Evolutionary conservation across 2,888 invertebrate genomes (phyloP).

Genomic region (Mimas tiliae): DNA sequence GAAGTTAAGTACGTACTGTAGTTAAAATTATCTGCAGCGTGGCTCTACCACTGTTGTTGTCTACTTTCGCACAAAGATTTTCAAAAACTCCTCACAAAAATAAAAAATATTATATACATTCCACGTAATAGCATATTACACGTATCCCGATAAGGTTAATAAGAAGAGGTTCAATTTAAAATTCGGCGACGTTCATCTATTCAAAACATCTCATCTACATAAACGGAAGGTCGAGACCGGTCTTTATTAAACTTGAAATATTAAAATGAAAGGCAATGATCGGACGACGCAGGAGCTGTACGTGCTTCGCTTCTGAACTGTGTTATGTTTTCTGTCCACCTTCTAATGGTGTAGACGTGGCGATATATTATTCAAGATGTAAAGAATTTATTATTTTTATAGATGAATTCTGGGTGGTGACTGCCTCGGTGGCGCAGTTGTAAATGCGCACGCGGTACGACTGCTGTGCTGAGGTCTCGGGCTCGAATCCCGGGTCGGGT

Average conservation of each 20-base stretch:
- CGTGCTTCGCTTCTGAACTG: slow-evolving; percentile 33
- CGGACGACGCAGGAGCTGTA: slow-evolving; percentile 31
- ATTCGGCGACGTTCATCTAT: slow-evolving; percentile 22
- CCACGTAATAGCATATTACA: slow-evolving; percentile 16
- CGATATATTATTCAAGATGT: background rate
- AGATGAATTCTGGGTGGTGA: no score
- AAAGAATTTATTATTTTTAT: background rate
- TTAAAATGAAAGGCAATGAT: slow-evolving; percentile 39
- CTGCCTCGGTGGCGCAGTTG: no score
- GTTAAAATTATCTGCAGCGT: no score
- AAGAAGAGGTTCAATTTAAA: slow-evolving; percentile 26
- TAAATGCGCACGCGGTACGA: no score
- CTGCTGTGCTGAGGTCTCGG: no score
- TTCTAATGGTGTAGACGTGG: slow-evolving; percentile 1
- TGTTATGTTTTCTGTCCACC: slow-evolving; percentile 12
- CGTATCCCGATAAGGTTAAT: slow-evolving; percentile 26
- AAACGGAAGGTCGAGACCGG: slow-evolving; percentile 31
- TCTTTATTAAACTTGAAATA: slow-evolving; percentile 39
- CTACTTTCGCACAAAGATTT: no score
- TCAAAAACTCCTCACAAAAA: background rate
- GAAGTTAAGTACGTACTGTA: no score
- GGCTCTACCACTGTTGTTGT: no score
- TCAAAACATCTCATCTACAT: slow-evolving; percentile 24
- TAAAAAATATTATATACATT: background rate
- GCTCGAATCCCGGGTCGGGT: no score